Conservation (phyloP, 1,140 invertebrate species). For the Akabosia matsudoensis region DNA sequence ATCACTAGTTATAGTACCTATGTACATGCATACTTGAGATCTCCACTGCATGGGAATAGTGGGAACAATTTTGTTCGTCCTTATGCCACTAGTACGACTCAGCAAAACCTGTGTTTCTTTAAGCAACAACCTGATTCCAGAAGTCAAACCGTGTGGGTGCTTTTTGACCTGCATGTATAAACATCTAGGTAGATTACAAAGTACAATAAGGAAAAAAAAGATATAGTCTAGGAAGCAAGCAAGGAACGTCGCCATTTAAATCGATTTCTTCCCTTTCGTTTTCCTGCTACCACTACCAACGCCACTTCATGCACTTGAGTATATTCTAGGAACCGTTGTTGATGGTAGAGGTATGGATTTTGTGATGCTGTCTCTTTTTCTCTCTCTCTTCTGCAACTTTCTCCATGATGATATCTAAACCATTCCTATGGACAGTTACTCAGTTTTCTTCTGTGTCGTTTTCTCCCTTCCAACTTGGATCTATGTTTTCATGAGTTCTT, state of each 20-base stretch:
- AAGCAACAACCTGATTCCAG: neutral
- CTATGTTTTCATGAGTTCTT: neutral
- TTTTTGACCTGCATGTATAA: neutral
- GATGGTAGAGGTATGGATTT: neutral
- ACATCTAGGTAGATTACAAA: neutral
- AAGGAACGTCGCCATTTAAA: constrained; percentile 12
- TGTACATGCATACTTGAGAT: no score
- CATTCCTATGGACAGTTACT: constrained; percentile 19
- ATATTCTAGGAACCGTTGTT: neutral
- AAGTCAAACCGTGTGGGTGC: constrained; percentile 3
- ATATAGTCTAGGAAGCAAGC: neutral
- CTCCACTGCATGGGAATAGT: no score
- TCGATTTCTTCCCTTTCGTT: constrained; percentile 24
- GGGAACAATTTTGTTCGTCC: no score
- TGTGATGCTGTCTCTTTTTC: neutral
- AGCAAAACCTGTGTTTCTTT: neutral
- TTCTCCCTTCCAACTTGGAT: neutral
- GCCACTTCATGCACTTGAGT: neutral
- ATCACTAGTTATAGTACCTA: no score
- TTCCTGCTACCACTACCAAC: neutral
- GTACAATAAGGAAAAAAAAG: neutral
- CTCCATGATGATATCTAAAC: neutral
- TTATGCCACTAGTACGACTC: no score
- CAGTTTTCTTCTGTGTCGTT: constrained; percentile 9
- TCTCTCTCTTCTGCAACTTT: neutral